Evolutionary conservation across 2,888 invertebrate genomes (phyloP), one percentile per base, ranked within the genome.

Genomic region (Sarcophaga carnaria): DNA sequence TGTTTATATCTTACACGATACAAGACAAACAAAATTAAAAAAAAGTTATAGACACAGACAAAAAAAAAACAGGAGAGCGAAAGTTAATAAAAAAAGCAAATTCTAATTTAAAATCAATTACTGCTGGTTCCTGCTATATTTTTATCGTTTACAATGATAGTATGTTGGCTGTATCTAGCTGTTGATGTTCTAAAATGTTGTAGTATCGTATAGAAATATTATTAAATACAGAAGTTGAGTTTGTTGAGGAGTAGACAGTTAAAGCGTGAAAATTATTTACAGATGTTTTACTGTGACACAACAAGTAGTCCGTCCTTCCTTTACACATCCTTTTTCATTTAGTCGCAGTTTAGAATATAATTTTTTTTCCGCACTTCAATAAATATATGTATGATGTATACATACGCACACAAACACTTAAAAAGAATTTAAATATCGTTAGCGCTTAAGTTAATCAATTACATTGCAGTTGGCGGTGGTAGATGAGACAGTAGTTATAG

Each of bases 61-160:
- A 78, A 78, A 10, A 67, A n/a, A 47, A 25, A 54, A 72, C 67
- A 63, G n/a, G 22, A 75, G 71, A 76, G 64, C 47, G 74, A 69
- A 75, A 66, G 49, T 80, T 66, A 64, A 69, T 60, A 59, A 80
- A 84, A 17, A 66, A 85, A 77, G 76, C 76, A 80, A 85, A 77
- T 80, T 80, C 71, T 72, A 80, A 85, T 85, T 85, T 85, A 60
- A 82, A 85, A 82, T 77, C 76, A 85, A 81, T 81, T 81, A 85
- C 25, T 37, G 67, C 49, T 59, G 59, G 60, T 84, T 80, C 77
- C 72, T 67, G 74, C 37, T 59, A 49, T 47, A 74, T 66, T 25
- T 59, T 76, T 47, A 62, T 63, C 69, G 4, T 54, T 14, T 17
- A 14, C 14, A 17, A 54, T 17, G 17, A 17, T 37, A 47, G 25